Evolutionary conservation across 2,888 invertebrate species (phyloP).

Genomic region (Barypeithes pellucidus): DNA sequence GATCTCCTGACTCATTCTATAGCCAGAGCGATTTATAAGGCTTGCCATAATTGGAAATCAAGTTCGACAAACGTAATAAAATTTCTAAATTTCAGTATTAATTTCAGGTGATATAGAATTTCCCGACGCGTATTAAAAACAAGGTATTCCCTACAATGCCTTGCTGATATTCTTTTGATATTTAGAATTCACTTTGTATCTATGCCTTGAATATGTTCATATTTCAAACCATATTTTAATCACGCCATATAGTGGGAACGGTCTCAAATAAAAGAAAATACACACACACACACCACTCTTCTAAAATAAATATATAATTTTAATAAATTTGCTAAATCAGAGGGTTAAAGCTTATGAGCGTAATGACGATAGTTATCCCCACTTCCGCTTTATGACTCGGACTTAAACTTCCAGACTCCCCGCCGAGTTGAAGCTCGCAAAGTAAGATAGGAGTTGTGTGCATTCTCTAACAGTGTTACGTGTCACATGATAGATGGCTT

Average conservation of each 20-base stretch:
- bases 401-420: slow-evolving; percentile 44
- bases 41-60: slow-evolving; percentile 29
- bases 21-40: slow-evolving; percentile 32
- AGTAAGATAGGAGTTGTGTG: slow-evolving; percentile 41
- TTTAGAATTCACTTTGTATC: too few species aligned
- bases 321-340: slow-evolving; percentile 22
- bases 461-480: slow-evolving; percentile 55
- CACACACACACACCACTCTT: too few species aligned
- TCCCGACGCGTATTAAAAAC: too few species aligned
- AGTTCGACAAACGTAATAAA: slow-evolving; percentile 29
- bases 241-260: too few species aligned
- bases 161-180: too few species aligned
- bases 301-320: slow-evolving; percentile 1
- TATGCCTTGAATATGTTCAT: too few species aligned
- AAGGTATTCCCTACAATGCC: too few species aligned
- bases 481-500: slow-evolving; percentile 67
- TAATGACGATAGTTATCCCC: slow-evolving; percentile 47
- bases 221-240: too few species aligned
- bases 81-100: slow-evolving; percentile 35
- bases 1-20: slow-evolving; percentile 17
- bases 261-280: too few species aligned
- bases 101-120: slow-evolving; percentile 3
- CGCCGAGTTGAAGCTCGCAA: slow-evolving; percentile 40
- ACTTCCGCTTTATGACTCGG: slow-evolving; percentile 47
- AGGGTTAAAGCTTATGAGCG: slow-evolving; percentile 24